Percentiles rank a stretch among this genome's conserved stretches.
Evolutionary conservation across 2,113 vertebrate species (phyloP).

Genomic region (Bufo bufo): DNA sequence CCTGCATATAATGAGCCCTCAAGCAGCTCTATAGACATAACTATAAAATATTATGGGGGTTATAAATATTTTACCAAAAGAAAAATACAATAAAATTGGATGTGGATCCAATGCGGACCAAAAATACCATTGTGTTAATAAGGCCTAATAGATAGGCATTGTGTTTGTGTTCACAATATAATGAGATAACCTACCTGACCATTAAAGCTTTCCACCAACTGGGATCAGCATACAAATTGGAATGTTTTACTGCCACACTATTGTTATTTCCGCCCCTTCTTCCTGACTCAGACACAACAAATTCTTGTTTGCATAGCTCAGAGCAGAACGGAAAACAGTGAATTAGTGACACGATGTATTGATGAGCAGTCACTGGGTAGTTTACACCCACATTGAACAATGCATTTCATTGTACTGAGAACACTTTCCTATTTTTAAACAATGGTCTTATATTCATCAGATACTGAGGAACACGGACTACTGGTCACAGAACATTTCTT

Average conservation of each 20-base stretch:
- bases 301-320: conserved; percentile 11
- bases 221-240: not conserved
- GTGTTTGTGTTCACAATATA: not conserved
- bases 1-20: too few relatives aligned
- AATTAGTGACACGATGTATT: conserved; percentile 12
- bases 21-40: too few relatives aligned
- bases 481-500: not conserved
- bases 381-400: not conserved
- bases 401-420: not conserved
- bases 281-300: conserved; percentile 19
- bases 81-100: too few relatives aligned
- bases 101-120: too few relatives aligned
- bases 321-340: not conserved
- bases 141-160: not conserved
- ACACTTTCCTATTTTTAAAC: not conserved
- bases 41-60: too few relatives aligned
- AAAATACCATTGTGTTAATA: too few relatives aligned
- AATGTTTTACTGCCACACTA: not conserved
- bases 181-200: not conserved
- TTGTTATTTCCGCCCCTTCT: conserved; percentile 17
- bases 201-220: not conserved
- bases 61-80: too few relatives aligned
- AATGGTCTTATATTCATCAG: not conserved
- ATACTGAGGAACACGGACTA: not conserved
- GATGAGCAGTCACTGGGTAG: not conserved